phyloP scores from a whole-genome alignment of 2,113 vertebrate genomes.

The Epinephelus cyanopodus region DNA sequence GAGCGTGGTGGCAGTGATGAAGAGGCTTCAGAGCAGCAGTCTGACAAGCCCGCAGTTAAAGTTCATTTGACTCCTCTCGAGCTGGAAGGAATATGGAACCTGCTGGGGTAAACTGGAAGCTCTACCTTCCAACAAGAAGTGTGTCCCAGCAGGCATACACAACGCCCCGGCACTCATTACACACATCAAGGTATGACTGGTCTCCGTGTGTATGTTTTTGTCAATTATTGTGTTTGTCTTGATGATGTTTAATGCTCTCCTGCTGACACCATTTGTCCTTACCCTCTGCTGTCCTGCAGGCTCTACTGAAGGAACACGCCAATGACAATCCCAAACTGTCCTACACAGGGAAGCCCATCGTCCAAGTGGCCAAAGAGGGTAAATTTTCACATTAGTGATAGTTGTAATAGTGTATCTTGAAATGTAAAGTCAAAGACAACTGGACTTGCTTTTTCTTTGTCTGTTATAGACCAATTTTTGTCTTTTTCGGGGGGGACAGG shows the following conservation, averaged over 20 bases:
- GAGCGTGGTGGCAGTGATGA: constrained; percentile 33
- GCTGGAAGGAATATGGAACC: constrained; percentile 93
- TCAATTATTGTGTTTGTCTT: background rate
- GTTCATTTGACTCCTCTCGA: constrained; percentile 91
- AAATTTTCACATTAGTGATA: constrained; percentile 45
- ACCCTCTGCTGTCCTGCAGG: constrained; percentile 75
- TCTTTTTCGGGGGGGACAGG: no score
- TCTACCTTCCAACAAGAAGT: constrained; percentile 94
- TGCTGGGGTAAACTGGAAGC: constrained; percentile 94
- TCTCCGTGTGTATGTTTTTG: background rate
- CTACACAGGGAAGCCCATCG: constrained; percentile 94
- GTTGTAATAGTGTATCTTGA: background rate
- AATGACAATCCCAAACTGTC: constrained; percentile 92
- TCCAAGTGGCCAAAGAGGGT: constrained; percentile 96
- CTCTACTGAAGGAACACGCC: constrained; percentile 91
- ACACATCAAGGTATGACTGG: constrained; percentile 88
- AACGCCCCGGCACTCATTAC: constrained; percentile 92
- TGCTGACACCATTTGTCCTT: background rate
- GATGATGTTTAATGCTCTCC: background rate
- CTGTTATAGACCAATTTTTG: no score
- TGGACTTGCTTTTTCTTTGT: background rate
- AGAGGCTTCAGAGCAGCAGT: constrained; percentile 52
- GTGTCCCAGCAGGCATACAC: constrained; percentile 94
- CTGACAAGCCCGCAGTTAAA: constrained; percentile 52
- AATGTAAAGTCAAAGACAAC: background rate